These are phyloP conservation scores for Picathartes gymnocephalus DNA, from an alignment of 2,113 vertebrate species.

Conservation along the genomic window DNA sequence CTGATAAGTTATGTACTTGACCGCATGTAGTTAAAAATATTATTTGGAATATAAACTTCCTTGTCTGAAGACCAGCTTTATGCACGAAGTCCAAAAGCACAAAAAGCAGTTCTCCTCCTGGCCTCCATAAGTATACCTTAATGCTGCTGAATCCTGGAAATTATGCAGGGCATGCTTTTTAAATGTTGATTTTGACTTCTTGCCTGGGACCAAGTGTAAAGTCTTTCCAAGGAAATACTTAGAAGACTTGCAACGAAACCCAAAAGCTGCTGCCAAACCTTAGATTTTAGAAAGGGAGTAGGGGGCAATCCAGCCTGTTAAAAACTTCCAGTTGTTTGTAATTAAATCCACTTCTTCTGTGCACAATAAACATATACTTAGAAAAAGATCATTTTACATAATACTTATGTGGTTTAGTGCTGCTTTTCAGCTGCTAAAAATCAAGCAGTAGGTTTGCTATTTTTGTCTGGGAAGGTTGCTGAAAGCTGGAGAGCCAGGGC, in stretches of 20 bases:
- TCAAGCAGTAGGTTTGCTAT: background rate
- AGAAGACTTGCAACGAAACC: constrained; percentile 62
- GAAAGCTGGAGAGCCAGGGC: constrained; percentile 17
- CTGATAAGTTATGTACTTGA: constrained; percentile 22
- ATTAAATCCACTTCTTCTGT: constrained; percentile 47
- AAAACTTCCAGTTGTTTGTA: constrained; percentile 61
- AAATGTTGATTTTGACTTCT: constrained; percentile 70
- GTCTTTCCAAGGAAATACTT: constrained; percentile 75
- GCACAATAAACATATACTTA: constrained; percentile 50
- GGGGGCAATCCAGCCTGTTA: constrained; percentile 47
- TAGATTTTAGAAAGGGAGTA: constrained; percentile 38
- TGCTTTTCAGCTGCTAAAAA: constrained; percentile 41
- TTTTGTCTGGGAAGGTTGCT: constrained; percentile 26
- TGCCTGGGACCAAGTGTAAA: constrained; percentile 70
- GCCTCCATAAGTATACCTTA: constrained; percentile 23
- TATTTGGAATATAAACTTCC: constrained; percentile 56
- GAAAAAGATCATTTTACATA: constrained; percentile 56
- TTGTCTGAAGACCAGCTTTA: constrained; percentile 51
- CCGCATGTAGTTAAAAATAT: constrained; percentile 34
- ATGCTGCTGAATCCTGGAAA: constrained; percentile 54
- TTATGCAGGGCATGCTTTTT: constrained; percentile 51
- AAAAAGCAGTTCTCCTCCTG: constrained; percentile 44
- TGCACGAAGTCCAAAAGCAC: background rate
- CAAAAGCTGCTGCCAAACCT: constrained; percentile 48
- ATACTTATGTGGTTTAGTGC: constrained; percentile 36